Base-by-base conservation (phyloP, 2,113 vertebrate genomes). In the Cyprinus carpio region DNA sequence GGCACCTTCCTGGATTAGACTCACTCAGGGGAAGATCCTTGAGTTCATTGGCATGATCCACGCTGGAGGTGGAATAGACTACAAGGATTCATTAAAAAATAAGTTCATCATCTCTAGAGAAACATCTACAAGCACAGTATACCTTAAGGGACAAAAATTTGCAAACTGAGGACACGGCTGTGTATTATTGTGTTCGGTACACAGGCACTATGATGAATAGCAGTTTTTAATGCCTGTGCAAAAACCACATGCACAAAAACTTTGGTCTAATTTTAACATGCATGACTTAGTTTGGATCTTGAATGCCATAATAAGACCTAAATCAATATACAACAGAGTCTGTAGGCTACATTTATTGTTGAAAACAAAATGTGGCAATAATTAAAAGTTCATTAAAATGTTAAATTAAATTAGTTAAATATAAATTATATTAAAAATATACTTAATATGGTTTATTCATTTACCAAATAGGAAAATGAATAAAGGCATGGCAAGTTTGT, bases 101-200 rank as follows among this genome's bases (percentile, higher is more conserved):
- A 86, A 81, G 58, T 83, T 87, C 81, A 87, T 82, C 2, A 64
- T 86, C 51, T 75, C 84, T 31, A 83, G 40, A 51, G 83, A 89
- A n/a, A 87, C 18, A 1, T 77, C 72, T 64, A 83, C 49, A 4
- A 87, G 40, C 67, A 76, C 34, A 8, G 7, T 75, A 12, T 75
- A 65, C 40, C 0, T 90, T 20, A 40, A 81, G 31, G 71, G 79
- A 46, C 13, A 9, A 3, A 3, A 79, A 58, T 29, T 2, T 87
- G 46, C 81, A 29, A 13, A 1, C 20, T 46, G 69, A 87, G 49
- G 34, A 87, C 29, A 62, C 29, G 25, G 69, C 79, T 37, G 72
- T 75, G 65, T 20, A 75, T 75, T 49, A 74, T 25, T 74, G 71
- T 74, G 71, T 46, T 74, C 37, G 72, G 23, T 75, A 75, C 16